phyloP scores from a whole-genome alignment of 2,113 vertebrate genomes.

The human (Homo sapiens) region DNA sequence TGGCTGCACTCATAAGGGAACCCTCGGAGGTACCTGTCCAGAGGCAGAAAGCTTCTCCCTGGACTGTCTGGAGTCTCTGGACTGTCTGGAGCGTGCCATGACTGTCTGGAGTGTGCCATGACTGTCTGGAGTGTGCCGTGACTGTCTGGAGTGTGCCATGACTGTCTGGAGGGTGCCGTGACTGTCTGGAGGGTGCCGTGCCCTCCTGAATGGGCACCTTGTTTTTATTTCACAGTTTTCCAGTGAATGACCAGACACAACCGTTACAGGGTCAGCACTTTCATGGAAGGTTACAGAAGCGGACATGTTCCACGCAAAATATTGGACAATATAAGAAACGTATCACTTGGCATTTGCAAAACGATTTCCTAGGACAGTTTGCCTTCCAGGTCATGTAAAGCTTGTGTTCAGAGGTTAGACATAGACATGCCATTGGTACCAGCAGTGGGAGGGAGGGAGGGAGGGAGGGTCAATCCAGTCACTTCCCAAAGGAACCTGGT shows the following conservation, averaged over 20 bases:
- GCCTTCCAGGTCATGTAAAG: not conserved
- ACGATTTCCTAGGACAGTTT: rapidly evolving
- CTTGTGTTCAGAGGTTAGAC: not conserved
- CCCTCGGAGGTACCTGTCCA: rapidly evolving
- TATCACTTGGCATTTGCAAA: not conserved
- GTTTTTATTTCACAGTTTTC: not conserved
- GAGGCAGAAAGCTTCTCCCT: not conserved
- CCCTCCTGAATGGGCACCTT: rapidly evolving
- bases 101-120: too few species aligned
- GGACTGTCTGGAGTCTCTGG: too few species aligned
- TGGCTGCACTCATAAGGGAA: not conserved
- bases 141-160: too few species aligned
- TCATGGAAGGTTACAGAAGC: rapidly evolving
- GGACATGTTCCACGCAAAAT: not conserved
- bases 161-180: too few species aligned
- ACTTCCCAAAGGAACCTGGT: too few species aligned
- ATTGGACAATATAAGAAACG: rapidly evolving
- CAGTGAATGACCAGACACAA: not conserved
- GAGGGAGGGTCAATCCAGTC: rapidly evolving
- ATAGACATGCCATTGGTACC: rapidly evolving
- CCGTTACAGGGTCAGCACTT: rapidly evolving
- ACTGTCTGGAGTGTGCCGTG: too few species aligned
- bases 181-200: rapidly evolving
- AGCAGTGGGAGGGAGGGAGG: rapidly evolving
- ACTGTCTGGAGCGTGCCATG: too few species aligned